Base-by-base conservation (phyloP, 2,797 vertebrate species). In the Gymnocypris eckloni region DNA sequence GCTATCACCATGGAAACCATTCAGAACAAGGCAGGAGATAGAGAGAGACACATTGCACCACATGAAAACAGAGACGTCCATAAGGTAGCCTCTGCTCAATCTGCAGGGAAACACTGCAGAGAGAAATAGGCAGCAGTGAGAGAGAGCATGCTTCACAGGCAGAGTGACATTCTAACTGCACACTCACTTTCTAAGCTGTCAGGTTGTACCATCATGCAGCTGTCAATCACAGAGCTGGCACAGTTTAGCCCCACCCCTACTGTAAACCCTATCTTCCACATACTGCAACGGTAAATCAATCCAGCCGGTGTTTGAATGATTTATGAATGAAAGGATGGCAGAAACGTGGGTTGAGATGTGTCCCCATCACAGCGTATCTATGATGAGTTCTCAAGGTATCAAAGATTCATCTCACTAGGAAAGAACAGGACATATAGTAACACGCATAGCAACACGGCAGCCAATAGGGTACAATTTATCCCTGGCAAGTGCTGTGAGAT, bases 1-100 rank as follows among this genome's bases (percentile, higher is more conserved):
- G 92, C 93, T 93, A 93, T 96, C 94, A 91, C 95, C 93, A 96
- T 96, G 94, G 94, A 87, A 96, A 96, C 95, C 93, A 71, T 94
- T 94, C 93, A 94, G 93, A 93, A 94, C 91, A 92, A 93, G 90
- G 85, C 82, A 90, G 89, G 89, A 84, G 80, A 86, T 72, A 77
- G 45, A 48, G 45, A 48, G 43, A 45, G 84, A 81, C 75, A 83
- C 6, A 45, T 78, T 80, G 84, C 86, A 76, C 86, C 88, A 86
- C 86, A 81, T 88, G 89, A 91, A 89, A 93, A 92, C 89, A 91
- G 90, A 92, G 90, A 92, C 88, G 90, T 92, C 91, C 92, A 94
- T 87, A 90, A 93, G 87, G 79, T 85, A 89, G 91, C 92, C 91
- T 92, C 92, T 92, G 87, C 90, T 37, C 22, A 89, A 43, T 10